Evolutionary conservation across 1,140 invertebrate genomes (phyloP).

Genomic region (Asbolus verrucosus): DNA sequence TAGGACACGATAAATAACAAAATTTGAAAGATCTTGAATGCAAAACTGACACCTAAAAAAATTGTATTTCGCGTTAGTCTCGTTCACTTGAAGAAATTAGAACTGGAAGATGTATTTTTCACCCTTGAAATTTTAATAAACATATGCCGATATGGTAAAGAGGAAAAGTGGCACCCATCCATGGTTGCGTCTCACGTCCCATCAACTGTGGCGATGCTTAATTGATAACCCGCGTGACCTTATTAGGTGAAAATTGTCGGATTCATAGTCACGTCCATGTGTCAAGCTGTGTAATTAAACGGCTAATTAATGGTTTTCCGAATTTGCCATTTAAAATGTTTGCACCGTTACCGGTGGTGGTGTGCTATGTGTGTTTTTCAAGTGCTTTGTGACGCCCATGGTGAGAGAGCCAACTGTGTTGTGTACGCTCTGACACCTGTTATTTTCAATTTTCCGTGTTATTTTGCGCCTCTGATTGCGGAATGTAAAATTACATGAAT

Average conservation of each 20-base stretch:
- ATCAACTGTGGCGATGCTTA: background rate
- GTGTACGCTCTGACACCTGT: conserved; percentile 57
- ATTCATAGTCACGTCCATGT: conserved; percentile 47
- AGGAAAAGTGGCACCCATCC: too few species aligned
- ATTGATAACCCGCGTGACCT: conserved; percentile 34
- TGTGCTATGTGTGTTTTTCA: conserved; percentile 51
- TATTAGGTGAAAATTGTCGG: conserved; percentile 53
- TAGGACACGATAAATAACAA: too few species aligned
- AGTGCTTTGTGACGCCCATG: conserved; percentile 56
- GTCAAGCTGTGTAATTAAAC: conserved; percentile 57
- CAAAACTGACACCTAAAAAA: too few species aligned
- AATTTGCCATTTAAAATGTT: conserved; percentile 58
- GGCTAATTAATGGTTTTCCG: conserved; percentile 57
- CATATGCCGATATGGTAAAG: too few species aligned
- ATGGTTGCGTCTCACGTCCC: too few species aligned
- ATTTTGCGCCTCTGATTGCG: conserved; percentile 54
- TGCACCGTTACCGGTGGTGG: conserved; percentile 18
- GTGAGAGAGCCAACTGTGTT: conserved; percentile 48
- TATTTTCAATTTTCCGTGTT: conserved; percentile 60
- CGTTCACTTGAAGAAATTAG: too few species aligned
- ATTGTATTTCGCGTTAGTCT: too few species aligned
- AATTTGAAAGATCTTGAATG: too few species aligned
- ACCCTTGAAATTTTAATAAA: too few species aligned
- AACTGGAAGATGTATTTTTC: too few species aligned
- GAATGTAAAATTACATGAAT: conserved; percentile 57